phyloP scores from a whole-genome alignment of 2,113 vertebrate genomes.

The Corapipo altera region DNA sequence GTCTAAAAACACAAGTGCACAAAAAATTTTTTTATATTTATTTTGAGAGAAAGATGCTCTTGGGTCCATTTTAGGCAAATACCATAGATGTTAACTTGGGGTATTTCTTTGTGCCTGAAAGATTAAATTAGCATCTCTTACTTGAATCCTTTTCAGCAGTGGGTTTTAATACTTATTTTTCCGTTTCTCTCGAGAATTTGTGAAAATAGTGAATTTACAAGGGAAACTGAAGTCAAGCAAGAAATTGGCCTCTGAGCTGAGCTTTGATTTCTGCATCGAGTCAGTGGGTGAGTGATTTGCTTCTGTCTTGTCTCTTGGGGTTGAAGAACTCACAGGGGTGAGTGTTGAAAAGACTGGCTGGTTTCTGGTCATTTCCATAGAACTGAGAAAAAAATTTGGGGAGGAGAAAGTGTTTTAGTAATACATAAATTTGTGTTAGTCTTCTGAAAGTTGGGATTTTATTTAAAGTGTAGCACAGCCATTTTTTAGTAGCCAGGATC shows the following conservation, averaged over 20 bases:
- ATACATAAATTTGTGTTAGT: background rate
- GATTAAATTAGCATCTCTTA: background rate
- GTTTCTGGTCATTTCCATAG: background rate
- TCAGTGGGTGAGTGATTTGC: conserved; percentile 86
- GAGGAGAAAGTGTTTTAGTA: background rate
- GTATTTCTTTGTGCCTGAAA: background rate
- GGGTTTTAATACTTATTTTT: background rate
- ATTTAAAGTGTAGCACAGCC: background rate
- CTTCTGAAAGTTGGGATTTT: background rate
- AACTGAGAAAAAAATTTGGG: background rate
- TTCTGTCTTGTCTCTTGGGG: background rate
- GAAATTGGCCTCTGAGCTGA: conserved; percentile 96
- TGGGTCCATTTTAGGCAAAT: background rate
- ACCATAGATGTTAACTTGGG: background rate
- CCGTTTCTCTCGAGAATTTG: conserved; percentile 81
- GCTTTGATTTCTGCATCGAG: conserved; percentile 96
- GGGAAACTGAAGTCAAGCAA: conserved; percentile 96
- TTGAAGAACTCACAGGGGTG: background rate
- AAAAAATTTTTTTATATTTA: background rate
- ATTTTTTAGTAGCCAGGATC: background rate
- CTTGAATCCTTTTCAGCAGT: background rate
- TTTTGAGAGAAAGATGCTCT: background rate
- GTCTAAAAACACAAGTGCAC: background rate
- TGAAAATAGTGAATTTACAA: conserved; percentile 98
- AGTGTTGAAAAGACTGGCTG: background rate